These are phyloP conservation scores for Troides oblongomaculatus DNA, from an alignment of 2,888 invertebrate species.

Conservation along the genomic window DNA sequence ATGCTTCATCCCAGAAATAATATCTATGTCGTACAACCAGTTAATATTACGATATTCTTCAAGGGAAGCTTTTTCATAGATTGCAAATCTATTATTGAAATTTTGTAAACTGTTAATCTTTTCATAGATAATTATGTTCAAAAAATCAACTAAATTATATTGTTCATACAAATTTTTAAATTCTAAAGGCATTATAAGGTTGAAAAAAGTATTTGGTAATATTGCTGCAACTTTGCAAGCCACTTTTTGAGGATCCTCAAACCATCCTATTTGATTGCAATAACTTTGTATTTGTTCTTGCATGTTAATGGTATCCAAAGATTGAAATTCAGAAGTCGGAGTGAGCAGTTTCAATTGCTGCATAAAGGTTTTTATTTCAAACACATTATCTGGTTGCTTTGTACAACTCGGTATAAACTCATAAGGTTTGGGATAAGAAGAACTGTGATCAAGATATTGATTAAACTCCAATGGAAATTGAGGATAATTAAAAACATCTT, in stretches of 20 bases:
- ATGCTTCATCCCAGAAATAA: constrained; percentile 58
- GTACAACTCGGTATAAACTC: constrained; percentile 84
- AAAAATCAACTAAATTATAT: constrained; percentile 75
- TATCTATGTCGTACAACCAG: constrained; percentile 79
- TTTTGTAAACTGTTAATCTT: constrained; percentile 72
- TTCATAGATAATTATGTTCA: constrained; percentile 78
- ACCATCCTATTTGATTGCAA: constrained; percentile 73
- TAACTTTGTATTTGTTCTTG: constrained; percentile 72
- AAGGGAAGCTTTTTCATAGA: constrained; percentile 79
- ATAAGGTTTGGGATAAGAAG: constrained; percentile 81
- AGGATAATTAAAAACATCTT: constrained; percentile 79
- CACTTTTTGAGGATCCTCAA: constrained; percentile 68
- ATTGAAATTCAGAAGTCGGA: constrained; percentile 66
- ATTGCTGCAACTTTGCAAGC: constrained; percentile 74
- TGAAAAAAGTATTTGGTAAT: constrained; percentile 61
- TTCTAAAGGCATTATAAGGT: constrained; percentile 57
- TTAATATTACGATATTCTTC: constrained; percentile 74
- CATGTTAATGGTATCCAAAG: constrained; percentile 60
- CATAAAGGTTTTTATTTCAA: constrained; percentile 74
- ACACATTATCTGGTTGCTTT: constrained; percentile 73
- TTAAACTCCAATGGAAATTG: constrained; percentile 84
- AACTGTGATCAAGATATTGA: constrained; percentile 68
- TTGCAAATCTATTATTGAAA: constrained; percentile 71
- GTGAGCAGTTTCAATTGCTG: constrained; percentile 77
- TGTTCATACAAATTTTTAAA: constrained; percentile 62